Conservation (phyloP, 1,140 invertebrate species). For the Dufourea novaeangliae region DNA sequence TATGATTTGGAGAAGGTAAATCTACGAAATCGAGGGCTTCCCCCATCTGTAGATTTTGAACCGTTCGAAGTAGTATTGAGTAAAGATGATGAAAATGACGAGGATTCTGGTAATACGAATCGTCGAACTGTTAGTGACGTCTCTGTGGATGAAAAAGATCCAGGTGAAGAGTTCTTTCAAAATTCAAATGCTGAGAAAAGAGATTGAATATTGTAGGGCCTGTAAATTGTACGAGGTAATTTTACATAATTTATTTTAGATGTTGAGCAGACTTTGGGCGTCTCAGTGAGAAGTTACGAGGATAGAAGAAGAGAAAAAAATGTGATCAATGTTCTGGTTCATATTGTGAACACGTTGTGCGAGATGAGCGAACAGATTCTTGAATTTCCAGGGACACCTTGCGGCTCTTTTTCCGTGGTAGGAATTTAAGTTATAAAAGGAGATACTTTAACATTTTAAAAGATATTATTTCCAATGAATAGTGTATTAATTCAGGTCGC, state of each 20-base stretch:
- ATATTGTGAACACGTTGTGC: conserved; percentile 35
- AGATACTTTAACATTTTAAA: neutral
- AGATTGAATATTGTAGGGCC: neutral
- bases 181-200: neutral
- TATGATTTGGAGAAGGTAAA: neutral
- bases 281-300: too few species aligned
- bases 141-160: too few species aligned
- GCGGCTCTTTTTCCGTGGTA: conserved; percentile 41
- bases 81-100: neutral
- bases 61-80: neutral
- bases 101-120: neutral
- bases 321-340: neutral
- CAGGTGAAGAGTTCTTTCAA: too few species aligned
- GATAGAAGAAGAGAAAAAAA: neutral
- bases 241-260: neutral
- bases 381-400: conserved; percentile 40
- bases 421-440: neutral
- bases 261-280: neutral
- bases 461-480: neutral
- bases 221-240: neutral
- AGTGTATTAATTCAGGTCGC: conserved; percentile 5
- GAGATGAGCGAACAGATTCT: conserved; percentile 49
- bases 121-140: neutral
- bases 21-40: neutral
- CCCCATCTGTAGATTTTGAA: neutral